Conservation (phyloP, 2,888 invertebrate genomes). For the Doris montereyensis region DNA sequence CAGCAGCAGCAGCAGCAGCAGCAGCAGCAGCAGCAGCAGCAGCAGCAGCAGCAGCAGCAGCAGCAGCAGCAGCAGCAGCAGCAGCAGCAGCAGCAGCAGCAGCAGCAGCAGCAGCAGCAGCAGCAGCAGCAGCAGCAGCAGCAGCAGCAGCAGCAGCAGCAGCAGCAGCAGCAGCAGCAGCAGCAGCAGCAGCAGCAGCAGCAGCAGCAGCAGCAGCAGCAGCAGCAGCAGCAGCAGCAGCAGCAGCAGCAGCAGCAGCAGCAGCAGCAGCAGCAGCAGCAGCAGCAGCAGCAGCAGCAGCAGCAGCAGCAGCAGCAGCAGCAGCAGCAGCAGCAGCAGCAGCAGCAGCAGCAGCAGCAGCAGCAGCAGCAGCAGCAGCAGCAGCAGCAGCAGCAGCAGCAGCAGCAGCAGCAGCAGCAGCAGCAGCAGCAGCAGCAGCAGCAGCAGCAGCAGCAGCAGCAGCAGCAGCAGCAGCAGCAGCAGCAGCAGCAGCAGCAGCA, state of each 20-base stretch:
- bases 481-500: no score
- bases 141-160: constrained; percentile 25
- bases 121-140: constrained; percentile 18
- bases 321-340: constrained; percentile 14
- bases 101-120: constrained; percentile 6
- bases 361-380: constrained; percentile 28
- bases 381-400: constrained; percentile 22
- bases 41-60: constrained; percentile 7
- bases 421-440: constrained; percentile 22
- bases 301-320: constrained; percentile 21
- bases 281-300: constrained; percentile 6
- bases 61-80: constrained; percentile 16
- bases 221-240: neutral
- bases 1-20: constrained; percentile 28
- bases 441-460: neutral
- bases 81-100: constrained; percentile 17
- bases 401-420: constrained; percentile 27
- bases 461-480: no score
- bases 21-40: constrained; percentile 28
- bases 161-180: constrained; percentile 7
- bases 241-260: constrained; percentile 16
- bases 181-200: constrained; percentile 18
- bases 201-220: constrained; percentile 19
- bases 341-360: constrained; percentile 28
- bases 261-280: constrained; percentile 26